Percentiles rank a stretch among this genome's conserved stretches.
Evolutionary conservation across 2,888 invertebrate species (phyloP).

Genomic region (Coelogynopora nodosa): DNA sequence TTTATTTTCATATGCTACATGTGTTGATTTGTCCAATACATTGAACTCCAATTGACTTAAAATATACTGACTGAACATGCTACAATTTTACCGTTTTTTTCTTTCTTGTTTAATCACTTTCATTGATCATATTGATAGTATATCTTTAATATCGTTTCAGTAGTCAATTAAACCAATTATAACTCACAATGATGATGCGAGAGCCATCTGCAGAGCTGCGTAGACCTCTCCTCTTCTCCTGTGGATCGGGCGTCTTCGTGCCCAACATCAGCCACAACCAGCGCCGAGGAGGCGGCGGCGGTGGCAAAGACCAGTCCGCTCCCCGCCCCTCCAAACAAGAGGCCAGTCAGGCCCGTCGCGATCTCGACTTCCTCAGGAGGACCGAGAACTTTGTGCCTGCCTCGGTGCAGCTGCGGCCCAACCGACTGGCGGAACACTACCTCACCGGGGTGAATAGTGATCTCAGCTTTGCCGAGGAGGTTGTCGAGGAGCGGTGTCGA

Average conservation of each 20-base stretch:
- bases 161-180: no score
- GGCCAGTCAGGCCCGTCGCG: not conserved
- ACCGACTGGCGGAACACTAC: not conserved
- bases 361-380: not conserved
- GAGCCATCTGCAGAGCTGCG: not conserved
- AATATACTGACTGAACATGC: no score
- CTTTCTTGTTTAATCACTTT: no score
- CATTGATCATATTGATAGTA: no score
- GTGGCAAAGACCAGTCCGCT: no score
- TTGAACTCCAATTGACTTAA: no score
- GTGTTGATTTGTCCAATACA: no score
- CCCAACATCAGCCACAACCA: conserved; percentile 19
- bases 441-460: conserved; percentile 45
- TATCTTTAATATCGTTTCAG: no score
- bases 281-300: not conserved
- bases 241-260: conserved; percentile 2
- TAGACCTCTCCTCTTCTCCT: not conserved
- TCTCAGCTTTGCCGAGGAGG: conserved; percentile 57
- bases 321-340: not conserved
- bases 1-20: no score
- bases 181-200: not conserved
- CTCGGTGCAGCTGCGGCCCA: not conserved
- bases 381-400: not conserved
- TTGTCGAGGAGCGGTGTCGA: conserved; percentile 56
- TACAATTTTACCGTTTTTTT: no score